These are phyloP conservation scores for Schizothorax lantsangensis DNA, from an alignment of 2,797 vertebrate genomes.

Conservation along the genomic window DNA sequence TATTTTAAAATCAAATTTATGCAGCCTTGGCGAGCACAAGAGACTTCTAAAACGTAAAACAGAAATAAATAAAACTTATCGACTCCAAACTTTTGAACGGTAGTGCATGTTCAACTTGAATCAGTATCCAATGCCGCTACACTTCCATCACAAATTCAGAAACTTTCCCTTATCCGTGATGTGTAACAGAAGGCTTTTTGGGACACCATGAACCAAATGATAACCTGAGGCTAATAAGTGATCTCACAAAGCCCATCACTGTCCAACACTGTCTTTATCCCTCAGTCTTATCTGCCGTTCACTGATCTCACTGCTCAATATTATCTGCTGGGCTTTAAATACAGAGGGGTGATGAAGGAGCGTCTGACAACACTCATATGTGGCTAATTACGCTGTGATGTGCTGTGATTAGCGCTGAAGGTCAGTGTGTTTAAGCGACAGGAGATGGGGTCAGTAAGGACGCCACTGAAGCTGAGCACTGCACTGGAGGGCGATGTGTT, in stretches of 20 bases:
- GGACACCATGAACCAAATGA: background rate
- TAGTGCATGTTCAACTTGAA: background rate
- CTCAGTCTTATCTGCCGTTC: background rate
- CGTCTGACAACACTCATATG: constrained; percentile 6
- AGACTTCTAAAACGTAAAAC: background rate
- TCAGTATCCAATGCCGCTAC: background rate
- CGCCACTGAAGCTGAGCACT: background rate
- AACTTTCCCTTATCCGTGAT: background rate
- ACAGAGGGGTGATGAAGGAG: background rate
- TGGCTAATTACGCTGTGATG: constrained; percentile 7
- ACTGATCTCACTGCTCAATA: constrained; percentile 9
- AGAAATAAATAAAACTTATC: background rate
- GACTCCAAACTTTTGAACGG: background rate
- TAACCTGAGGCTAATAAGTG: constrained; percentile 7
- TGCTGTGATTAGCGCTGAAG: constrained; percentile 41
- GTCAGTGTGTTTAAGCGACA: constrained; percentile 20
- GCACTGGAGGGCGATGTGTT: background rate
- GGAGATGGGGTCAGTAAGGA: constrained; percentile 1
- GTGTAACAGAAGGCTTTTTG: constrained; percentile 9
- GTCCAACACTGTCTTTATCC: constrained; percentile 18
- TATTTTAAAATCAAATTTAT: background rate
- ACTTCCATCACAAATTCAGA: background rate
- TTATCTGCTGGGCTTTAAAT: constrained; percentile 31
- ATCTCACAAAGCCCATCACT: constrained; percentile 10
- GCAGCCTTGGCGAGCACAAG: too few species aligned